Evolutionary conservation across 2,797 vertebrate species (phyloP).

Genomic region (Sebastiscus tertius): DNA sequence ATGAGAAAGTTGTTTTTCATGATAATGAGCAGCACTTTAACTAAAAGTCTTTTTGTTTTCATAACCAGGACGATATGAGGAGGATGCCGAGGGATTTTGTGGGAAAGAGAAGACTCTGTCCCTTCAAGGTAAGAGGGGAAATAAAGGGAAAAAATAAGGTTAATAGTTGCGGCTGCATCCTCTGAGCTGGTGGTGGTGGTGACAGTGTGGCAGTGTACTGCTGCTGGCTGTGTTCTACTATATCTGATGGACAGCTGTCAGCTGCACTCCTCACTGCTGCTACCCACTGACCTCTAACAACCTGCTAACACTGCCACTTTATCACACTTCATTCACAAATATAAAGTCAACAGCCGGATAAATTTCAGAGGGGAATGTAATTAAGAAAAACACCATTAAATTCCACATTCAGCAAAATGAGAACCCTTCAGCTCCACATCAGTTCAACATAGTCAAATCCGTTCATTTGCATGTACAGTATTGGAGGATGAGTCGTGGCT

Average conservation of each 20-base stretch:
- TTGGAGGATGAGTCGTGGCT: constrained; percentile 23
- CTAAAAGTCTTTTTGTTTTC: background rate
- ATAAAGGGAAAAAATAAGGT: background rate
- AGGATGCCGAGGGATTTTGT: constrained; percentile 49
- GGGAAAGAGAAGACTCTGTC: constrained; percentile 48
- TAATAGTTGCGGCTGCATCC: background rate
- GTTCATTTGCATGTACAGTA: constrained; percentile 11
- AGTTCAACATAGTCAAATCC: constrained; percentile 10
- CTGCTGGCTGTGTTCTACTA: constrained; percentile 79
- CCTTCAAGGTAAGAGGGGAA: constrained; percentile 57
- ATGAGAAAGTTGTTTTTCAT: background rate
- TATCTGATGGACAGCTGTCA: constrained; percentile 75
- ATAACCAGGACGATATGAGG: constrained; percentile 30
- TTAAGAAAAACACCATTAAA: accelerated
- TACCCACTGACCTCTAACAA: constrained; percentile 12
- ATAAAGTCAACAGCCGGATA: background rate
- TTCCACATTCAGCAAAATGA: background rate
- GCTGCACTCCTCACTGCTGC: constrained; percentile 77
- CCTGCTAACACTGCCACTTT: background rate
- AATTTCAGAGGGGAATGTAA: background rate
- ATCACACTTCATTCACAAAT: background rate
- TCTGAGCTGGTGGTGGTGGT: constrained; percentile 17
- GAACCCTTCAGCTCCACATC: background rate
- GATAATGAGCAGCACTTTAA: background rate
- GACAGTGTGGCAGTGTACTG: constrained; percentile 80